A percentile compares a stretch with the other conserved stretches of the same genome.
These are phyloP conservation scores for Peromyscus melanophrys DNA, from an alignment of 2,797 vertebrate species.

Conservation along the genomic window DNA sequence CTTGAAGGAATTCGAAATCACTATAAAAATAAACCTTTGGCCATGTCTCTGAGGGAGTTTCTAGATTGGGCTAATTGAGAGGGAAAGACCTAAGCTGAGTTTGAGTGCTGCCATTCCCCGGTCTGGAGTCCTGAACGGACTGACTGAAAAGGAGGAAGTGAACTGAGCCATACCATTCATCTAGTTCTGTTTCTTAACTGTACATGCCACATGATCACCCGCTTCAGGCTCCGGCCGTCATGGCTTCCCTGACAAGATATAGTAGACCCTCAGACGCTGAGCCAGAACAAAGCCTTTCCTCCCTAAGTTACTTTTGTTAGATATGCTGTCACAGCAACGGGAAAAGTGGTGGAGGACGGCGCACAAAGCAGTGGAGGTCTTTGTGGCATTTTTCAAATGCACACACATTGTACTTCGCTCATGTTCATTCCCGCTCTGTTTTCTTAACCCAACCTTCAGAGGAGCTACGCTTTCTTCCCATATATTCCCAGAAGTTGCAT, in stretches of 20 bases:
- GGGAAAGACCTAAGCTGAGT: not conserved
- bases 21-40: not conserved
- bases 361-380: not conserved
- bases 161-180: not conserved
- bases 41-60: not conserved
- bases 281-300: not conserved
- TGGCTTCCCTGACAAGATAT: not conserved
- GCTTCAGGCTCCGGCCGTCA: not conserved
- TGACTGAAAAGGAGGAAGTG: not conserved
- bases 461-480: not conserved
- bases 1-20: not conserved
- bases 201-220: not conserved
- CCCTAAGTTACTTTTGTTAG: not conserved
- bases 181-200: not conserved
- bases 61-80: not conserved
- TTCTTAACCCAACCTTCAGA: not conserved
- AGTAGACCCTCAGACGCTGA: not conserved
- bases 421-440: not conserved
- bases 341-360: not conserved
- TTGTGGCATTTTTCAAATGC: not conserved
- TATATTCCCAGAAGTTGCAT: not conserved
- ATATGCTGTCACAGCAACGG: not conserved
- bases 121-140: not conserved
- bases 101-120: not conserved
- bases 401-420: not conserved